phyloP scores from a whole-genome alignment of 2,797 vertebrate genomes.

The Lepus oiostolus region DNA sequence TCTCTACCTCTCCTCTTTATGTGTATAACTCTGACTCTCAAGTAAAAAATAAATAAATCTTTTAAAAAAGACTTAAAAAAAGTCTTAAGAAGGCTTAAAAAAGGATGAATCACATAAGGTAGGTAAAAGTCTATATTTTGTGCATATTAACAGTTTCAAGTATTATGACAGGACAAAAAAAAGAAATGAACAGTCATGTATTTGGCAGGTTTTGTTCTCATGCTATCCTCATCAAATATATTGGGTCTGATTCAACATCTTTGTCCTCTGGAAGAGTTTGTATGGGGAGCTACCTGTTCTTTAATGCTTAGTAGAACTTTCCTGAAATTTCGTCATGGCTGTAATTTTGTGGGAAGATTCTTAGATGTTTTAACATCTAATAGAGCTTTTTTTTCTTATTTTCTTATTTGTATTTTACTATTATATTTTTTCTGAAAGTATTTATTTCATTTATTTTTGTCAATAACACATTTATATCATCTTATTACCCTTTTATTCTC shows the following conservation, averaged over 20 bases:
- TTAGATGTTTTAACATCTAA: not conserved
- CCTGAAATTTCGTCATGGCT: not conserved
- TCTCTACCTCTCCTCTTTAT: no score
- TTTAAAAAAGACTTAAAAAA: no score
- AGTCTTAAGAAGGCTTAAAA: no score
- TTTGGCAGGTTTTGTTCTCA: not conserved
- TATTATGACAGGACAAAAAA: not conserved
- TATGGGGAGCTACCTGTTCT: not conserved
- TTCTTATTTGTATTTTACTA: not conserved
- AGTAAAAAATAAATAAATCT: no score
- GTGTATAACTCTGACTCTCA: no score
- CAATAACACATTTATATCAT: not conserved
- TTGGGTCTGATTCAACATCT: not conserved
- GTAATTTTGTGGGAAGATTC: not conserved
- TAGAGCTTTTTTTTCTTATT: not conserved
- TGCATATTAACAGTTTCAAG: not conserved
- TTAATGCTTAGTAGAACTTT: not conserved
- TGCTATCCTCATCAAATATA: not conserved
- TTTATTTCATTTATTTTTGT: not conserved
- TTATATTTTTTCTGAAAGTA: not conserved
- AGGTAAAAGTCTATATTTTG: not conserved
- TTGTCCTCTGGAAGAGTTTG: not conserved
- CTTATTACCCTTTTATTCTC: not conserved
- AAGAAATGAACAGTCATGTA: no score
- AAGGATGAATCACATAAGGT: not conserved